Conservation (phyloP, 2,888 invertebrate species). For the Oxystoma pomonae region DNA sequence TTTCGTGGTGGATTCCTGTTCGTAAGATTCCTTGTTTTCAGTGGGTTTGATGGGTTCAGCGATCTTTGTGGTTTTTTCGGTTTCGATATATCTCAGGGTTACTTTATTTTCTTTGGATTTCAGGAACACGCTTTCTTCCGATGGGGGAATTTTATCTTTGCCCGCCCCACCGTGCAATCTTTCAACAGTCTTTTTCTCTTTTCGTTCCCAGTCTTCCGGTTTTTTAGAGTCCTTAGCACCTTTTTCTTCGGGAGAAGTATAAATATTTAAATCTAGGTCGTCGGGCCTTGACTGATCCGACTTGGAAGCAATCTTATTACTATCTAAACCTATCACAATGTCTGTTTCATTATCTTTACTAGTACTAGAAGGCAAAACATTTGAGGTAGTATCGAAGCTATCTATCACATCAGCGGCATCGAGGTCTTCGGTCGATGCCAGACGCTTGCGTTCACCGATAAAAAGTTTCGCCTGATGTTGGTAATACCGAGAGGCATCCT, state of each 20-base stretch:
- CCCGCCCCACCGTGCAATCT: constrained; percentile 47
- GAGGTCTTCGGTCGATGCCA: constrained; percentile 48
- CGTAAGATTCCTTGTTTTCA: constrained; percentile 18
- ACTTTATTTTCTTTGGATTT: constrained; percentile 35
- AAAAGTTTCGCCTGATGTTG: constrained; percentile 42
- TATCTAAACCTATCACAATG: constrained; percentile 39
- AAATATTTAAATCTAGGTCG: constrained; percentile 32
- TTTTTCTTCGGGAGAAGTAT: constrained; percentile 46
- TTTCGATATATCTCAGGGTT: constrained; percentile 28
- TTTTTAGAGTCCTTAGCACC: constrained; percentile 47
- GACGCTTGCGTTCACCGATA: constrained; percentile 42
- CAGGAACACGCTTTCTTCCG: constrained; percentile 33
- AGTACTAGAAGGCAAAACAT: constrained; percentile 37
- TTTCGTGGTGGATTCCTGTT: neutral
- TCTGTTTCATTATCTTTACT: constrained; percentile 41
- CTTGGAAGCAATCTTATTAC: constrained; percentile 33
- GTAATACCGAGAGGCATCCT: constrained; percentile 43
- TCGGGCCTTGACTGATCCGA: constrained; percentile 40
- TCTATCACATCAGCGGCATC: constrained; percentile 37
- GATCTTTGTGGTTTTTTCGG: constrained; percentile 17
- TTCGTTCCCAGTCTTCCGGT: constrained; percentile 48
- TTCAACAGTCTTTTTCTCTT: constrained; percentile 44
- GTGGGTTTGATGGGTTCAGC: constrained; percentile 23
- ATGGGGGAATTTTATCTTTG: constrained; percentile 36
- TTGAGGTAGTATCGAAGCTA: constrained; percentile 47